These are phyloP conservation scores for Caenorhabditis inopinata DNA, from an alignment of 1,140 invertebrate species.

Conservation along the genomic window DNA sequence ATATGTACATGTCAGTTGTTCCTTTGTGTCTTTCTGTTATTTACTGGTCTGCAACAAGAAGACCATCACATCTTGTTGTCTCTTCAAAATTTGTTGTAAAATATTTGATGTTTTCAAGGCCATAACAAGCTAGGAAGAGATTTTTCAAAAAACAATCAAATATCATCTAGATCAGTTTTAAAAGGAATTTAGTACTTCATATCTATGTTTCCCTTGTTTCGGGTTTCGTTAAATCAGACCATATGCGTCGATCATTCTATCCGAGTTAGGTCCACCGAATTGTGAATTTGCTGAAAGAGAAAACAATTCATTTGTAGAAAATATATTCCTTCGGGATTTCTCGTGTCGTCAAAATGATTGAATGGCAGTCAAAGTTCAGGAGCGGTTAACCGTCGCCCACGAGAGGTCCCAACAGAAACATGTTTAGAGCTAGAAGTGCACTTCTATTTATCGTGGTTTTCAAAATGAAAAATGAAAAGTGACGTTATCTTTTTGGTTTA, in stretches of 20 bases:
- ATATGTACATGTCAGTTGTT: neutral
- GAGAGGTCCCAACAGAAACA: constrained; percentile 10
- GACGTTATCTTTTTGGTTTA: neutral
- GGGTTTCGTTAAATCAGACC: too few relatives aligned
- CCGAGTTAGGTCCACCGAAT: too few relatives aligned
- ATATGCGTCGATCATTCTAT: too few relatives aligned
- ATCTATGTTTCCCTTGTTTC: neutral
- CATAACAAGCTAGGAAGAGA: neutral
- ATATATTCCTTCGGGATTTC: neutral
- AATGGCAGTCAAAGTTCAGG: constrained; percentile 9
- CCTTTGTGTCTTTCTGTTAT: neutral
- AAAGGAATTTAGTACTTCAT: neutral
- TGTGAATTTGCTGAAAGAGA: too few relatives aligned
- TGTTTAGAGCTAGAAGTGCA: constrained; percentile 5
- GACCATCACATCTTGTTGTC: neutral
- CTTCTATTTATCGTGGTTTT: neutral
- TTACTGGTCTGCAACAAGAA: neutral
- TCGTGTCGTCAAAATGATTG: constrained; percentile 18
- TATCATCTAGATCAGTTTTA: neutral
- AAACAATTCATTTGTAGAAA: neutral
- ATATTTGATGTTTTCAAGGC: neutral
- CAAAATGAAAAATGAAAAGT: constrained; percentile 13
- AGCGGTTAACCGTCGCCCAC: constrained; percentile 18
- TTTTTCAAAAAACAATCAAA: constrained; percentile 6
- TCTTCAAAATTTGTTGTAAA: neutral